Conservation (phyloP, 2,888 invertebrate genomes). For the Rhopalosiphum nymphaeae region DNA sequence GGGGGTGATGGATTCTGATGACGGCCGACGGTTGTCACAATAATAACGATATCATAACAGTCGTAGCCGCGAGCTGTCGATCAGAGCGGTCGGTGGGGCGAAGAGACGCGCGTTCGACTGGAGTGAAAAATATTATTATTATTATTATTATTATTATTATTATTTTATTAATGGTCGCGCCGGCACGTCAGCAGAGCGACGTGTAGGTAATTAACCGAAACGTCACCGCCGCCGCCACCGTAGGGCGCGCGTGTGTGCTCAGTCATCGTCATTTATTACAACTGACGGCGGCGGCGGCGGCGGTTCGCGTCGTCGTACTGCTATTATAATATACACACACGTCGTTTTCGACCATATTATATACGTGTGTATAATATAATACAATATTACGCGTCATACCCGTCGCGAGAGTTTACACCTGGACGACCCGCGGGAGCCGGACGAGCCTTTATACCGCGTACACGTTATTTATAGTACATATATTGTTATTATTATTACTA, state of each 20-base stretch:
- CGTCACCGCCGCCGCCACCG: conserved; percentile 33
- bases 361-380: not conserved
- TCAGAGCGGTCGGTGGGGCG: not conserved
- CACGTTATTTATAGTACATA: not conserved
- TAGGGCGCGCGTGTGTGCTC: conserved; percentile 29
- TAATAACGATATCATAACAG: conserved; percentile 12
- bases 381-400: not conserved
- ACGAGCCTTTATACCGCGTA: not conserved
- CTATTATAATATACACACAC: not conserved
- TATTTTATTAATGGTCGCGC: conserved; percentile 38
- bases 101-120: not conserved
- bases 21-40: conserved; percentile 11
- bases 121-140: conserved; percentile 22
- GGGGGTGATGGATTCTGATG: not conserved
- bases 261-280: conserved; percentile 64
- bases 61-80: not conserved
- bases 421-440: conserved; percentile 47
- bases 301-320: not conserved
- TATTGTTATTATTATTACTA: not conserved
- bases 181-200: conserved; percentile 29
- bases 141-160: conserved; percentile 4
- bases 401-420: conserved; percentile 52
- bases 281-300: conserved; percentile 31
- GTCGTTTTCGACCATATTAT: conserved; percentile 14
- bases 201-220: conserved; percentile 63